Evolutionary conservation across 2,113 vertebrate genomes (phyloP), one percentile per base, ranked within the genome.

Genomic region (Picathartes gymnocephalus): DNA sequence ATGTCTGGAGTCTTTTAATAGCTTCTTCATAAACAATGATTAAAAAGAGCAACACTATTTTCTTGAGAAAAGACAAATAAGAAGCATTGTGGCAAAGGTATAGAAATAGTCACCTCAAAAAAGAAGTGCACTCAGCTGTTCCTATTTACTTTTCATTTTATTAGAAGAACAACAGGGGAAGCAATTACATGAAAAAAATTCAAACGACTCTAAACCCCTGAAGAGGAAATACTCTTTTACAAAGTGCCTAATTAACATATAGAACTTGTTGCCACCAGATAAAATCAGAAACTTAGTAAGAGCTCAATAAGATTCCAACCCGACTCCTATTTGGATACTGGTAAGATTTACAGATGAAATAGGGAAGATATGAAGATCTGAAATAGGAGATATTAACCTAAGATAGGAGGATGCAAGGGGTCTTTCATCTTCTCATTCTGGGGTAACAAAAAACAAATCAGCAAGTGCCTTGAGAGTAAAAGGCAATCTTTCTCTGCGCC

Each of bases 61-160:
- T 86, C 88, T 86, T 73, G 78, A 91, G 90, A 78, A 86, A 69
- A 95, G 88, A 88, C 92, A 97, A 97, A 95, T 66, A 96, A 92
- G 61, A 48, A 73, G 50, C 66, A 47, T 57, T 90, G 60, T 87
- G 86, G 71, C 58, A 76, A 58, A 94, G 64, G 60, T 77, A 74
- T 39, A 81, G 88, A 90, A 96, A 94, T 23, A 95, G 86, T 84
- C 54, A 86, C 87, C 21, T 35, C 58, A 87, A 64, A 79, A 70
- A 79, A 86, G 28, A 58, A 86, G 23, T 88, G 92, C 79, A 80
- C 61, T 90, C 81, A 88, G 27, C 69, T 70, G 5, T 84, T 92
- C 50, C 69, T 95, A 23, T 96, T 97, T 96, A 77, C 88, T 70
- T 79, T 86, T 90, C 40, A 61, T 92, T 90, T 95, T 88, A 84